Base-by-base conservation (phyloP, 1,140 invertebrate genomes). In the Drosophila athabasca region DNA sequence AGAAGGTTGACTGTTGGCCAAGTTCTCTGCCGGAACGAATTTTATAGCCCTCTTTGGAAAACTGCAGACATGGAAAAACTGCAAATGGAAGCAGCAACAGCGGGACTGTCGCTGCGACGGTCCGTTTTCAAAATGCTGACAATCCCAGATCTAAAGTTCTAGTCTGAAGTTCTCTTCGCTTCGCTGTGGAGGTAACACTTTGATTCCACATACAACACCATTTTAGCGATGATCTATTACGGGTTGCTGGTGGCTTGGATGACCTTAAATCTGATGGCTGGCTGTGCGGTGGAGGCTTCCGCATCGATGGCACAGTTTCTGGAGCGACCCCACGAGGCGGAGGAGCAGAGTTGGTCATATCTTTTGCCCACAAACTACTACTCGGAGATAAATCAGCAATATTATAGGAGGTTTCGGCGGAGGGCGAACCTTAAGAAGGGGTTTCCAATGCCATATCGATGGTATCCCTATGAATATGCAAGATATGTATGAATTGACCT, bases 351-450 rank as follows among this genome's bases (percentile, higher is more conserved):
- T 35, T 79, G 83, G 75, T 57, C 70, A 2, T 49, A 79, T 15
- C 49, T 70, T 24, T 62, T 87, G 48, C 83, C 83, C 31, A 83
- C 43, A 22, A 87, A 87, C 41, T 87, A 55, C 26, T 87, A 70
- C 19, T 87, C 83, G 9, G 76, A 79, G 41, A 55, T 88, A 45
- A 87, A 87, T 61, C 71, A 79, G 61, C 83, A 83, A 35, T 89
- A 87, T 55, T 87, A 79, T 65, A n/a, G 52, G 6, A 39, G 76
- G 44, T 87, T 87, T 55, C 76, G 79, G 8, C 59, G 52, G 7
- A 58, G 46, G 4, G 50, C 58, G 5, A 24, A 26, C 2, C 31
- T 65, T 17, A n/a, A 19, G 7, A 61, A 52, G 44, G 46, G 11
- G 13, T 39, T 60, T 49, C 17, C 44, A 11, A 41, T 48, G 4